These are phyloP conservation scores for Lepidocyrtinus sp. DNA, from an alignment of 2,888 invertebrate genomes.

Conservation along the genomic window DNA sequence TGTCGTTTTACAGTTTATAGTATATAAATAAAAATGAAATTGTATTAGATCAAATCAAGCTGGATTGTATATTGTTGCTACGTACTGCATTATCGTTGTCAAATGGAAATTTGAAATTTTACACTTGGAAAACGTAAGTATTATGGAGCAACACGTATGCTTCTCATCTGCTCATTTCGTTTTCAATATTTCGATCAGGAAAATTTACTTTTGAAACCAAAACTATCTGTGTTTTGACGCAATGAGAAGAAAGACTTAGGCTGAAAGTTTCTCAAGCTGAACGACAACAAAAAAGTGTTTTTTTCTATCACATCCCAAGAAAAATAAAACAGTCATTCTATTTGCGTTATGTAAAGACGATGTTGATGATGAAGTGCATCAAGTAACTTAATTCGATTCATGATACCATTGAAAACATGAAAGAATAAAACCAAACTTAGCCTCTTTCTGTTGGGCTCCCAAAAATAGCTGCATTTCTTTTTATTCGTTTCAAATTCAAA, in stretches of 20 bases:
- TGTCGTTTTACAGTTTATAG: no score
- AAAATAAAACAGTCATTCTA: conserved; percentile 10
- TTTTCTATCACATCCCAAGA: background rate
- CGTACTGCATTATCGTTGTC: background rate
- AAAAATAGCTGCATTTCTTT: background rate
- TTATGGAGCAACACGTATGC: background rate
- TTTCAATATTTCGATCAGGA: conserved; percentile 10
- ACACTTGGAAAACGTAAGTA: background rate
- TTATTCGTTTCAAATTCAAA: background rate
- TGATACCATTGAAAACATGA: background rate
- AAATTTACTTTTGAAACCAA: conserved; percentile 8
- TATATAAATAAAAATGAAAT: conserved; percentile 9
- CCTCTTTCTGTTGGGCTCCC: background rate
- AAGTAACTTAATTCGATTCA: conserved; percentile 7
- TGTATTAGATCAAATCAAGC: background rate
- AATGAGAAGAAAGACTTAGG: background rate
- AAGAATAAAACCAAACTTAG: background rate
- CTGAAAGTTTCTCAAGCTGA: background rate
- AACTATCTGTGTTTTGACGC: background rate
- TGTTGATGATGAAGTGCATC: background rate
- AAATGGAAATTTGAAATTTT: background rate
- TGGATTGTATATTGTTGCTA: background rate
- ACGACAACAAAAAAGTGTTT: background rate
- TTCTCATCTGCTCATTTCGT: background rate
- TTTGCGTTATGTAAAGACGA: conserved; percentile 1